These are phyloP conservation scores for Corythornis cristatus DNA, from an alignment of 2,113 vertebrate species.

Conservation along the genomic window DNA sequence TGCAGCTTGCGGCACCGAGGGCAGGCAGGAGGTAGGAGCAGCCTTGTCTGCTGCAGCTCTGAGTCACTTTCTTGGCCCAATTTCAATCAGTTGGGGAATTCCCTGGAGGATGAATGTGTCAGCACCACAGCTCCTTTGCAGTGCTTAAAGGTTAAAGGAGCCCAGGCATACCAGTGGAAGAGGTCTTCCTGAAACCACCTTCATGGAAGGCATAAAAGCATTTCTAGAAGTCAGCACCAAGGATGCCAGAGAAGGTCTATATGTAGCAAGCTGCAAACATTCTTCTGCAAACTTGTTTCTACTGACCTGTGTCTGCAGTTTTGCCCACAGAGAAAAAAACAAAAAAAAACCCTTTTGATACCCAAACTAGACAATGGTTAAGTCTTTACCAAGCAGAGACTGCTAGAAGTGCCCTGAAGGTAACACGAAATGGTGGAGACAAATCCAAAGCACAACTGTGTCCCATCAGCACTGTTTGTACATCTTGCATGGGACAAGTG, in stretches of 20 bases:
- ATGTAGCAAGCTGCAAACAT: background rate
- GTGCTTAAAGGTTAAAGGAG: background rate
- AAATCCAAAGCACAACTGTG: background rate
- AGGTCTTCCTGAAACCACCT: background rate
- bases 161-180: background rate
- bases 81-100: constrained; percentile 1
- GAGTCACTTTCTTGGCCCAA: constrained; percentile 20
- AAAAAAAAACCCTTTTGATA: background rate
- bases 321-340: background rate
- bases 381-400: background rate
- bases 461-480: background rate
- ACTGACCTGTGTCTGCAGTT: background rate
- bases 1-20: rapidly evolving
- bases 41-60: constrained; percentile 12
- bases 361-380: background rate
- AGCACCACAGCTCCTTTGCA: background rate
- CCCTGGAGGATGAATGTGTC: background rate
- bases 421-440: rapidly evolving
- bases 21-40: background rate
- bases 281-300: background rate
- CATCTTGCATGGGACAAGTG: background rate
- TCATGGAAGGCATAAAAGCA: background rate
- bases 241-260: background rate
- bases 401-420: background rate
- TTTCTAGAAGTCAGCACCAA: background rate